phyloP scores from a whole-genome alignment of 1,140 invertebrate species.

The Lordiphosa mommai region DNA sequence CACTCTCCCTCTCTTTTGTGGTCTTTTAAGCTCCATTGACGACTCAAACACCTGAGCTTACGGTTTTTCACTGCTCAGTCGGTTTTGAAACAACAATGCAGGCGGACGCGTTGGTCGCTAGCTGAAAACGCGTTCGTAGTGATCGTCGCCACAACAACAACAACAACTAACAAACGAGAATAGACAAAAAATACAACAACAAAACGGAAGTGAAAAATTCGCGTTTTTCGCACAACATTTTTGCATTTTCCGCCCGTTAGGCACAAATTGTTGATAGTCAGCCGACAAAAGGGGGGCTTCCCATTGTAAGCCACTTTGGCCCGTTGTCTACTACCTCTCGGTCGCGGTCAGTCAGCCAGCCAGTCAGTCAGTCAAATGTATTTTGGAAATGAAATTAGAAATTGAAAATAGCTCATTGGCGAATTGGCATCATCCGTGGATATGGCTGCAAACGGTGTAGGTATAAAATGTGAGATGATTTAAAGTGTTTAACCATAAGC shows the following conservation, averaged over 20 bases:
- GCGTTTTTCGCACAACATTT: conserved; percentile 74
- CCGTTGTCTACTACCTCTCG: conserved; percentile 6
- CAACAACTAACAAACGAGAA: conserved; percentile 17
- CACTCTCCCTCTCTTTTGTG: conserved; percentile 2
- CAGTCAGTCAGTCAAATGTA: conserved; percentile 34
- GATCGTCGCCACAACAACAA: conserved; percentile 27
- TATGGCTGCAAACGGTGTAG: conserved; percentile 77
- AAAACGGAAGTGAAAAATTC: conserved; percentile 75
- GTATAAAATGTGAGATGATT: conserved; percentile 30
- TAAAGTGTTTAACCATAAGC: conserved; percentile 34
- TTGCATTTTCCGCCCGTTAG: conserved; percentile 70
- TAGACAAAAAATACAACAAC: conserved; percentile 28
- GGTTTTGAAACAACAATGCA: conserved; percentile 67
- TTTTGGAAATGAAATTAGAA: conserved; percentile 79
- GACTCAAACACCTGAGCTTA: conserved; percentile 42
- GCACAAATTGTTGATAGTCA: conserved; percentile 44
- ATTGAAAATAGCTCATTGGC: conserved; percentile 73
- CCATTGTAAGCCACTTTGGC: conserved; percentile 61
- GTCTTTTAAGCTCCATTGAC: conserved; percentile 42
- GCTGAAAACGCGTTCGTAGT: conserved; percentile 62
- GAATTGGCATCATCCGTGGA: conserved; percentile 79
- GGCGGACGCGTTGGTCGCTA: conserved; percentile 64
- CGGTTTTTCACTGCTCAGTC: conserved; percentile 53
- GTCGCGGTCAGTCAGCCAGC: conserved; percentile 38
- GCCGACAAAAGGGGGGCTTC: conserved; percentile 50